A percentile compares a stretch with the other conserved stretches of the same genome.
phyloP scores from a whole-genome alignment of 2,113 vertebrate genomes.

The Cyanoramphus novaezelandiae region DNA sequence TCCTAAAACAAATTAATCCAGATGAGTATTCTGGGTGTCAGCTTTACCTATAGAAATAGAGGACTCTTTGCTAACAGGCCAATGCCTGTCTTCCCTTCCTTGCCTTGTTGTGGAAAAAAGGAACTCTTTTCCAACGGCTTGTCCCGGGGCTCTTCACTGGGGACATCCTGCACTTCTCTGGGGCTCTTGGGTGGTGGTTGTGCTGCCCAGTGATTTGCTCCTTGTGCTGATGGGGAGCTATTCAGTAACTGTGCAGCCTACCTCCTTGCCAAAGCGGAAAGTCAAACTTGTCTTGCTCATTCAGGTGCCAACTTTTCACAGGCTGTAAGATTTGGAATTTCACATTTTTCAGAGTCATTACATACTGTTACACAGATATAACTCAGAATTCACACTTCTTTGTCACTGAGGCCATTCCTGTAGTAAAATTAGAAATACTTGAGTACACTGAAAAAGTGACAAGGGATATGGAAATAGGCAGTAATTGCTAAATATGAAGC shows the following conservation, averaged over 20 bases:
- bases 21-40: neutral
- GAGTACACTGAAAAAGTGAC: neutral
- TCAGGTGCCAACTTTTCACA: rapidly evolving
- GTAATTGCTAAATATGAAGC: neutral
- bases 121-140: neutral
- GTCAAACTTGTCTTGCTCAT: neutral
- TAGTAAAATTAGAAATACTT: neutral
- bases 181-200: rapidly evolving
- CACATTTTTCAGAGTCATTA: neutral
- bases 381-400: neutral
- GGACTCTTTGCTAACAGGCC: neutral
- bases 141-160: neutral
- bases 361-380: neutral
- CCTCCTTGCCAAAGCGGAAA: neutral
- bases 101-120: neutral
- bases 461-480: neutral
- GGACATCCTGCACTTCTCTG: neutral
- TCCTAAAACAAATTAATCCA: neutral
- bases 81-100: neutral
- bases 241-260: neutral
- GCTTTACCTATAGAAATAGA: neutral
- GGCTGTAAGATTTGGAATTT: neutral
- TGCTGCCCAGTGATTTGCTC: rapidly evolving
- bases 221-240: rapidly evolving
- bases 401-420: rapidly evolving